phyloP scores from a whole-genome alignment of 2,113 vertebrate genomes.

The Dendrocopos noguchii region DNA sequence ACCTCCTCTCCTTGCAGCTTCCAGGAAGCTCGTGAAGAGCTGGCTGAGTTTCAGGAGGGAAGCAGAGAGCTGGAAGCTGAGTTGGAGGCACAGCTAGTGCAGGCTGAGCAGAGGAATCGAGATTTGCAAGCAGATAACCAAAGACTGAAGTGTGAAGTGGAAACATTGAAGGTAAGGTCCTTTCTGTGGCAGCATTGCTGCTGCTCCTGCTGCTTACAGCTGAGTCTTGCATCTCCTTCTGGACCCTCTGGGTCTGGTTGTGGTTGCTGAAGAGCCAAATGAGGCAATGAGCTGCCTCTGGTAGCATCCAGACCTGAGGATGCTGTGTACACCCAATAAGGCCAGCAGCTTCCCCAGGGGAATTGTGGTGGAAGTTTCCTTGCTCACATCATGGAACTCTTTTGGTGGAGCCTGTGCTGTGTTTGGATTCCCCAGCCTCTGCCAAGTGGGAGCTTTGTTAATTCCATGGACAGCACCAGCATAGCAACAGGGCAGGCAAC shows the following conservation, averaged over 20 bases:
- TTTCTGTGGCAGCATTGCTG: neutral
- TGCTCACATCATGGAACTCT: neutral
- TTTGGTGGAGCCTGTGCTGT: neutral
- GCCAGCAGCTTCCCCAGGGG: neutral
- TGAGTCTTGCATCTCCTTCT: neutral
- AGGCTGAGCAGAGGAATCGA: slow-evolving; percentile 93
- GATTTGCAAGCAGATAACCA: slow-evolving; percentile 96
- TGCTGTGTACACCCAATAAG: neutral
- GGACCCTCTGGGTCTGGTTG: neutral
- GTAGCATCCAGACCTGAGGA: neutral
- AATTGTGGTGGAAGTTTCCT: neutral
- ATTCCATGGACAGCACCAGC: neutral
- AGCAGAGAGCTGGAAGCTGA: slow-evolving; percentile 97
- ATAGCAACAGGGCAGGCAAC: neutral
- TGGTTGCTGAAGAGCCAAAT: neutral
- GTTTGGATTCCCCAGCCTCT: neutral
- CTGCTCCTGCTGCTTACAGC: neutral
- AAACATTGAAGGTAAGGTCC: slow-evolving; percentile 88
- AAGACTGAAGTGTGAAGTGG: slow-evolving; percentile 91
- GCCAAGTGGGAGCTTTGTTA: neutral
- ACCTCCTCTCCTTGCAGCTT: slow-evolving; percentile 77
- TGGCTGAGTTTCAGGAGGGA: slow-evolving; percentile 97
- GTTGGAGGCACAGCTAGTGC: slow-evolving; percentile 93
- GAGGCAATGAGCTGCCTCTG: neutral
- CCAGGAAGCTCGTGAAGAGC: slow-evolving; percentile 94